Conservation (phyloP, 1,140 invertebrate genomes). For the Glossosoma conforme region DNA sequence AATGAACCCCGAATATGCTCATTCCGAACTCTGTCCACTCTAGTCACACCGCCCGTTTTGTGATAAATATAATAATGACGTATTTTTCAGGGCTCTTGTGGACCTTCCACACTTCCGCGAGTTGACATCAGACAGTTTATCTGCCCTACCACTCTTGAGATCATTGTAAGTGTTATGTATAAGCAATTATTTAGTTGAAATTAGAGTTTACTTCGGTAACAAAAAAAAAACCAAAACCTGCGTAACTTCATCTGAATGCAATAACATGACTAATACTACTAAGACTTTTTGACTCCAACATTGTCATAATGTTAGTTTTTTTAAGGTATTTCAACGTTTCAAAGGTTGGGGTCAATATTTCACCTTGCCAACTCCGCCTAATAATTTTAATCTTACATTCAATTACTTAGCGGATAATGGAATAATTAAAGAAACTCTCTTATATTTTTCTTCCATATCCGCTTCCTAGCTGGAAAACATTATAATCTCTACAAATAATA, state of each 20-base stretch:
- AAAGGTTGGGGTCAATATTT: too few relatives aligned
- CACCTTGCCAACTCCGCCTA: too few relatives aligned
- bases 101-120: slow-evolving; percentile 14
- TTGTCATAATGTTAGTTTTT: background rate
- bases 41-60: too few relatives aligned
- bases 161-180: slow-evolving; percentile 20
- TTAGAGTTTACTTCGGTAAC: too few relatives aligned
- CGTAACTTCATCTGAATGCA: background rate
- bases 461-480: too few relatives aligned
- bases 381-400: background rate
- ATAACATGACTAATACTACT: background rate
- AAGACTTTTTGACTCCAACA: background rate
- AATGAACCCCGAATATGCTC: too few relatives aligned
- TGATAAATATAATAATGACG: too few relatives aligned
- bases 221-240: too few relatives aligned
- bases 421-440: background rate
- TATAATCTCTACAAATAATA: background rate
- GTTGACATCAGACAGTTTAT: slow-evolving; percentile 13
- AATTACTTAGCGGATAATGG: background rate
- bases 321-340: too few relatives aligned
- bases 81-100: slow-evolving; percentile 22
- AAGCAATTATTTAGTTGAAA: background rate
- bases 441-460: too few relatives aligned
- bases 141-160: slow-evolving; percentile 10
- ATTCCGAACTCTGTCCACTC: too few relatives aligned